These are phyloP conservation scores for Cylas formicarius DNA, from an alignment of 1,140 invertebrate genomes.

Conservation along the genomic window DNA sequence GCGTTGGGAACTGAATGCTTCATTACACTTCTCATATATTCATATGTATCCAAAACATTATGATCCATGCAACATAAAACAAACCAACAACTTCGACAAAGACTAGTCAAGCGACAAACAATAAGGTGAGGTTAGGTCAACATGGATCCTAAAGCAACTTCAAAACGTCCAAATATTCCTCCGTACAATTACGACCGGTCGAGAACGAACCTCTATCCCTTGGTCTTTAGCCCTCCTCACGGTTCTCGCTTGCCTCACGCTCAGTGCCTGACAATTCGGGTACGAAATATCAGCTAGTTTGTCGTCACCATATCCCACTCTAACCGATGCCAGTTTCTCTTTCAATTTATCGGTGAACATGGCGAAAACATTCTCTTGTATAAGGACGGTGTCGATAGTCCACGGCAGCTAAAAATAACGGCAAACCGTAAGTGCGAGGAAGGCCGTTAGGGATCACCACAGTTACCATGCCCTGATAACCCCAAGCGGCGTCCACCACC, in stretches of 20 bases:
- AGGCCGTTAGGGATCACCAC: slow-evolving; percentile 8
- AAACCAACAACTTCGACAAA: too few species aligned
- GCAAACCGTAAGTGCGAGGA: background rate
- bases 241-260: slow-evolving; percentile 10
- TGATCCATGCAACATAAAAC: too few species aligned
- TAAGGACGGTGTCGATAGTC: slow-evolving; percentile 46
- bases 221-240: slow-evolving; percentile 19
- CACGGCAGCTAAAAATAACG: slow-evolving; percentile 47
- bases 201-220: slow-evolving; percentile 32
- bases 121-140: slow-evolving; percentile 1
- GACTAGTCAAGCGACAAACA: too few species aligned
- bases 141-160: too few species aligned
- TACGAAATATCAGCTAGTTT: slow-evolving; percentile 36
- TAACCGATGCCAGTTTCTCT: slow-evolving; percentile 39
- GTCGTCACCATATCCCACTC: slow-evolving; percentile 45
- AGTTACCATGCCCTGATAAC: slow-evolving; percentile 49
- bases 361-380: slow-evolving; percentile 50
- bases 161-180: too few species aligned
- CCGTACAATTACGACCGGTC: too few species aligned
- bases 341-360: slow-evolving; percentile 46
- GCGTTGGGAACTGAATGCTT: too few species aligned
- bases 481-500: slow-evolving; percentile 49
- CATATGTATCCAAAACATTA: too few species aligned
- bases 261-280: slow-evolving; percentile 17
- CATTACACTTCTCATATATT: too few species aligned